A percentile compares a stretch with the other conserved stretches of the same genome.
Evolutionary conservation across 2,113 vertebrate species (phyloP).

Genomic region (Dinomys branickii): DNA sequence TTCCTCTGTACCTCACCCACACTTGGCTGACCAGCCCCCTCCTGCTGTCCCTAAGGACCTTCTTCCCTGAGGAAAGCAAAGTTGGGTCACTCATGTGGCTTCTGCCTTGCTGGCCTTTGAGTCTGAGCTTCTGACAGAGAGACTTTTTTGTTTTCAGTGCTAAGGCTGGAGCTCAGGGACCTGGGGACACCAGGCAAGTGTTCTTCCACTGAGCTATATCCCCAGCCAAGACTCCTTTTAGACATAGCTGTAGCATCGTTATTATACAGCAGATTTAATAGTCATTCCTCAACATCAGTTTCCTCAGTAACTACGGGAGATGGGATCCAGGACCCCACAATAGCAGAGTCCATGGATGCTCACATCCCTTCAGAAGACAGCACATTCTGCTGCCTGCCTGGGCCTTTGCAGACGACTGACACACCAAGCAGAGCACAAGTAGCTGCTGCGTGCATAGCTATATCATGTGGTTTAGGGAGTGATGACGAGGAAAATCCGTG

Average conservation of each 20-base stretch:
- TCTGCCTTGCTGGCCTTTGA: not conserved
- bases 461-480: not conserved
- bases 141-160: not conserved
- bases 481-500: not conserved
- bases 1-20: rapidly evolving
- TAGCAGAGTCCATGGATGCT: not conserved
- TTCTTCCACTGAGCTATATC: not conserved
- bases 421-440: not conserved
- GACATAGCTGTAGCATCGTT: not conserved
- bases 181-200: not conserved
- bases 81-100: not conserved
- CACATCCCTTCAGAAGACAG: not conserved
- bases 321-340: not conserved
- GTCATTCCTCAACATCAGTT: not conserved
- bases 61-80: not conserved
- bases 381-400: not conserved
- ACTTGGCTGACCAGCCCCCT: not conserved
- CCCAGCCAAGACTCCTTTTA: not conserved
- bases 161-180: not conserved
- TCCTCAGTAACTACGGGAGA: not conserved
- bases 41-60: not conserved
- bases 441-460: not conserved
- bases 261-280: not conserved
- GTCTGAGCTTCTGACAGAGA: not conserved
- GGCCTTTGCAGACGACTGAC: too few species aligned